Conservation (phyloP, 35 echinoderm and acorn worm genomes). For the Lytechinus pictus region DNA sequence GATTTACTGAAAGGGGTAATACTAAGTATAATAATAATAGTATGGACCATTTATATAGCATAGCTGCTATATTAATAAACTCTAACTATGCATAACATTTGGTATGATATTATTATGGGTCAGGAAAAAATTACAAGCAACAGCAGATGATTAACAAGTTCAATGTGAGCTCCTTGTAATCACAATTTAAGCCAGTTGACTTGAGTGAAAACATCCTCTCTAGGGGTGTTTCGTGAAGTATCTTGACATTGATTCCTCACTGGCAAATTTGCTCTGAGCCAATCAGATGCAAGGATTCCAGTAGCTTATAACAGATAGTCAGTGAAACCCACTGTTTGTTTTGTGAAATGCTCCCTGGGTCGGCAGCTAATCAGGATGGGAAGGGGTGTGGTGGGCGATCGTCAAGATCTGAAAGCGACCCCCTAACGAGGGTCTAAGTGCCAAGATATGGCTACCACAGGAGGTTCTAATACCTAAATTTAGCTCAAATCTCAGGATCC, state of each 20-base stretch:
- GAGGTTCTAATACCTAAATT: neutral
- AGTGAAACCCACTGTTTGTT: no score
- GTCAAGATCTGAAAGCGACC: conserved; percentile 4
- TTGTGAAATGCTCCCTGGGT: neutral
- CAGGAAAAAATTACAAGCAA: neutral
- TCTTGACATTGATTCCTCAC: no score
- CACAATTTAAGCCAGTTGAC: neutral
- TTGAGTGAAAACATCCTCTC: conserved; percentile 24
- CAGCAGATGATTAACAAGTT: neutral
- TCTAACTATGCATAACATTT: no score
- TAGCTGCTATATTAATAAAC: no score
- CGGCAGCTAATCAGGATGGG: neutral
- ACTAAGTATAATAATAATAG: no score
- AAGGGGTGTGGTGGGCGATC: conserved; percentile 25
- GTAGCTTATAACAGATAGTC: no score
- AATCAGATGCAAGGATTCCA: no score
- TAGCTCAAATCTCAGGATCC: neutral
- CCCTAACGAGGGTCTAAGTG: conserved; percentile 25
- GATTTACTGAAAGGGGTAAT: no score
- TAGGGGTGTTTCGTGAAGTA: neutral
- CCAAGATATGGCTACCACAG: neutral
- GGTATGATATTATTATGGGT: no score
- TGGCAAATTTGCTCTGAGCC: no score
- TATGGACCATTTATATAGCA: no score
- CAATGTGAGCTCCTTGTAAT: neutral